phyloP scores from a whole-genome alignment of 2,888 invertebrate species.

The Eupithecia pulchellata region DNA sequence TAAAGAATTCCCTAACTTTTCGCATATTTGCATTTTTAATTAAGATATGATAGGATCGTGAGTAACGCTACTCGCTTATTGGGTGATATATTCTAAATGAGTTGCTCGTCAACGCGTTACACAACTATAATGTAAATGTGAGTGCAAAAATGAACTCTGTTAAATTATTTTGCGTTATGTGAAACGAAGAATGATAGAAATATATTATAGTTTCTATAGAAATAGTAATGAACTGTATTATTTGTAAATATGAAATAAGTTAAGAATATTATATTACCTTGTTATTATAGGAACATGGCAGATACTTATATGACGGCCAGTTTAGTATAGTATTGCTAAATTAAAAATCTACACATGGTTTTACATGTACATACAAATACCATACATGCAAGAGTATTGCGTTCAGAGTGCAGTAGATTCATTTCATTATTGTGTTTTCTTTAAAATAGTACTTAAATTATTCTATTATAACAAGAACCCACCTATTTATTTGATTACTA shows the following conservation, averaged over 20 bases:
- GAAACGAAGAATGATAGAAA: constrained; percentile 85
- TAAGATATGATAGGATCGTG: constrained; percentile 81
- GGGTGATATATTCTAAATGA: constrained; percentile 85
- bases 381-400: constrained; percentile 58
- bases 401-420: constrained; percentile 65
- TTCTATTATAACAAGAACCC: constrained; percentile 34
- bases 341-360: constrained; percentile 84
- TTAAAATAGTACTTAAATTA: constrained; percentile 35
- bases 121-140: constrained; percentile 84
- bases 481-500: constrained; percentile 41
- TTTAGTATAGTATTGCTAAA: constrained; percentile 89
- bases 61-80: constrained; percentile 83
- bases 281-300: constrained; percentile 86
- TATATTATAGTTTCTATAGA: constrained; percentile 85
- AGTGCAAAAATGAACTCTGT: constrained; percentile 85
- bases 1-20: constrained; percentile 83
- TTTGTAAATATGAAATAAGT: constrained; percentile 86
- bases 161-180: constrained; percentile 87
- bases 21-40: constrained; percentile 85
- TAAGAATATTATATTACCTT: constrained; percentile 87
- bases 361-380: constrained; percentile 83
- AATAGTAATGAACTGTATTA: constrained; percentile 86
- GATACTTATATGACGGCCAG: constrained; percentile 90
- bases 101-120: constrained; percentile 81
- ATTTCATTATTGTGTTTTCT: constrained; percentile 30